Percentiles rank a stretch among this genome's conserved stretches.
phyloP scores from a whole-genome alignment of 2,888 invertebrate genomes.

The Chalcosyrphus nemorum region DNA sequence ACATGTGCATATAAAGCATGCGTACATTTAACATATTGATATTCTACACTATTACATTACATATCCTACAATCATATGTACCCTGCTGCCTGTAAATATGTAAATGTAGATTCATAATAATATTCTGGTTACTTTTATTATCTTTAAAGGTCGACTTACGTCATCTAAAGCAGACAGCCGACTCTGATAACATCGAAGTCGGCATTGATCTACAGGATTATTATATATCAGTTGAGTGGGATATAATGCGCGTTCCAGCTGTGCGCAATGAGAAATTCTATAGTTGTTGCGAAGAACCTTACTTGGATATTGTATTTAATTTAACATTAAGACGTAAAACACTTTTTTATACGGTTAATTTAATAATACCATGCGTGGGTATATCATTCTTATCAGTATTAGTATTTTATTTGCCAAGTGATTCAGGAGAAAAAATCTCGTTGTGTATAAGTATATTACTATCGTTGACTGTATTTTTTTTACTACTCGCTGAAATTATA shows the following conservation, averaged over 20 bases:
- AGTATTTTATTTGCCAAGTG: constrained; percentile 98
- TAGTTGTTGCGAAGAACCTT: constrained; percentile 98
- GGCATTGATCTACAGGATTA: constrained; percentile 97
- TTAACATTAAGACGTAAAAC: constrained; percentile 97
- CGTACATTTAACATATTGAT: no score
- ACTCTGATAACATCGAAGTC: constrained; percentile 93
- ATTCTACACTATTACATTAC: no score
- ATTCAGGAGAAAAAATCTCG: constrained; percentile 98
- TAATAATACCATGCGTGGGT: constrained; percentile 98
- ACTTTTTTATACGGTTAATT: constrained; percentile 98
- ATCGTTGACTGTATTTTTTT: constrained; percentile 96
- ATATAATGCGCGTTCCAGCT: constrained; percentile 96
- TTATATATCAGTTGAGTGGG: constrained; percentile 99
- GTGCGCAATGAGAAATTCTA: constrained; percentile 95
- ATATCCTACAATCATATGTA: no score
- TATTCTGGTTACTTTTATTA: no score
- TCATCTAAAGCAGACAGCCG: constrained; percentile 93
- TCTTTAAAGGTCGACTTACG: constrained; percentile 90
- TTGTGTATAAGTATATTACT: constrained; percentile 96
- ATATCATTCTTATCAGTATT: constrained; percentile 98
- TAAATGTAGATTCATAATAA: no score
- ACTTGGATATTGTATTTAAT: constrained; percentile 98
- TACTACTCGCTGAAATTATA: constrained; percentile 96
- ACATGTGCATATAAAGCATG: no score
- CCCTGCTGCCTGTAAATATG: no score